These are phyloP conservation scores for Callopanchax toddi DNA, from an alignment of 2,113 vertebrate species.

Conservation along the genomic window DNA sequence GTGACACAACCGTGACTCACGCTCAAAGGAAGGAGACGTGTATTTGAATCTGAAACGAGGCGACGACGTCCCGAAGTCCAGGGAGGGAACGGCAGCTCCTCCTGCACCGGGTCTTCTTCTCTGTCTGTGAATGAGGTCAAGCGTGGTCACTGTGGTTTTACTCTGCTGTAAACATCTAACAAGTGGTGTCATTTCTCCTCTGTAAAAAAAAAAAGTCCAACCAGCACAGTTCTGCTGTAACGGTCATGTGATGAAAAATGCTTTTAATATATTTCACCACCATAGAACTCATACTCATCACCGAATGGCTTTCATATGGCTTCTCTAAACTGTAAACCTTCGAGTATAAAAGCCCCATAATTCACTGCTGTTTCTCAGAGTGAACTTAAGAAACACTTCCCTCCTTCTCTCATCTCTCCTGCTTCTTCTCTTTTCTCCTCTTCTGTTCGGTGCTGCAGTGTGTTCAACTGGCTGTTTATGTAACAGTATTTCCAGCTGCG, in stretches of 20 bases:
- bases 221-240: constrained; percentile 11
- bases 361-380: constrained; percentile 49
- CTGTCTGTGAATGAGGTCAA: constrained; percentile 71
- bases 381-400: constrained; percentile 3
- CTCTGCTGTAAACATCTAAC: constrained; percentile 25
- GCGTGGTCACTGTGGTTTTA: constrained; percentile 61
- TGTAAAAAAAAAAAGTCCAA: constrained; percentile 8
- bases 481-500: constrained; percentile 71
- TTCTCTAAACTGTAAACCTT: constrained; percentile 80
- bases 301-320: constrained; percentile 49
- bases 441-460: constrained; percentile 48
- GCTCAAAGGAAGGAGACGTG: background rate
- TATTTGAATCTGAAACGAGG: background rate
- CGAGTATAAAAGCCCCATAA: constrained; percentile 82
- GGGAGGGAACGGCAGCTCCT: constrained; percentile 56
- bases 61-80: constrained; percentile 1
- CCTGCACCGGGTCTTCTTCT: constrained; percentile 51
- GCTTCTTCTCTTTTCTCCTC: constrained; percentile 41
- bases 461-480: constrained; percentile 64
- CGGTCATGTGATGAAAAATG: constrained; percentile 26
- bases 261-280: constrained; percentile 31
- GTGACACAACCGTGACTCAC: constrained; percentile 1
- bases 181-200: constrained; percentile 24
- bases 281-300: constrained; percentile 42
- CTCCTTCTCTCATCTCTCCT: constrained; percentile 33